phyloP scores from a whole-genome alignment of 2,888 invertebrate genomes.

The Augiades crinisus region DNA sequence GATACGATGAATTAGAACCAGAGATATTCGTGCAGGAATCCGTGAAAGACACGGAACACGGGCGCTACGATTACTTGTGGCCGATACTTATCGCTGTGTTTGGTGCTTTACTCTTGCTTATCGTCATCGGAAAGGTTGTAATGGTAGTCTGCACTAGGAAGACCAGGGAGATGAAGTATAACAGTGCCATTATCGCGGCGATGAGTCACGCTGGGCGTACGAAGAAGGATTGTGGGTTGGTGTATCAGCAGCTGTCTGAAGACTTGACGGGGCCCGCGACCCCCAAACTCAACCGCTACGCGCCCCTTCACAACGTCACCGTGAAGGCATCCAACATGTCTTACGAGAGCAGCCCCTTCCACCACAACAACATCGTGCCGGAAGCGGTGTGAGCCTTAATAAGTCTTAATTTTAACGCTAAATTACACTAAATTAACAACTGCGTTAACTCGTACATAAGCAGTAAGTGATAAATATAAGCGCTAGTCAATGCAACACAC shows the following conservation, averaged over 20 bases:
- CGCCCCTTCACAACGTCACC: constrained; percentile 76
- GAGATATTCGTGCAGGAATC: constrained; percentile 55
- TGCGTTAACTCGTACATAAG: constrained; percentile 70
- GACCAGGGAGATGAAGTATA: constrained; percentile 66
- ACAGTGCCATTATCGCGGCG: constrained; percentile 77
- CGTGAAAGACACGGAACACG: constrained; percentile 62
- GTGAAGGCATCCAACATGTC: constrained; percentile 74
- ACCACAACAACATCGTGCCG: constrained; percentile 83
- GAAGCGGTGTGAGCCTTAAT: constrained; percentile 78
- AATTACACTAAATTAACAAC: constrained; percentile 60
- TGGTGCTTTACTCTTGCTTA: constrained; percentile 77
- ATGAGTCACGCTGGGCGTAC: constrained; percentile 78
- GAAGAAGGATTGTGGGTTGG: constrained; percentile 87
- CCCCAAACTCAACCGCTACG: constrained; percentile 85
- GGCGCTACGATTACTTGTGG: constrained; percentile 77
- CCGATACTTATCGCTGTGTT: constrained; percentile 82
- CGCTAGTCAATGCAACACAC: constrained; percentile 72
- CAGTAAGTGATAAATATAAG: constrained; percentile 74
- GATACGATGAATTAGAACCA: constrained; percentile 52
- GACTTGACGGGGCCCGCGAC: constrained; percentile 86
- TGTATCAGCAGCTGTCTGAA: constrained; percentile 90
- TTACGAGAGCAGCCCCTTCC: constrained; percentile 83
- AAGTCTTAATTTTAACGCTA: constrained; percentile 48
- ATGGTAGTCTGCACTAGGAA: constrained; percentile 60
- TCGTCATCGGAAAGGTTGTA: constrained; percentile 78